These are phyloP conservation scores for Galaxea fascicularis DNA, from an alignment of 92 coral and sea anemone species.

Conservation along the genomic window DNA sequence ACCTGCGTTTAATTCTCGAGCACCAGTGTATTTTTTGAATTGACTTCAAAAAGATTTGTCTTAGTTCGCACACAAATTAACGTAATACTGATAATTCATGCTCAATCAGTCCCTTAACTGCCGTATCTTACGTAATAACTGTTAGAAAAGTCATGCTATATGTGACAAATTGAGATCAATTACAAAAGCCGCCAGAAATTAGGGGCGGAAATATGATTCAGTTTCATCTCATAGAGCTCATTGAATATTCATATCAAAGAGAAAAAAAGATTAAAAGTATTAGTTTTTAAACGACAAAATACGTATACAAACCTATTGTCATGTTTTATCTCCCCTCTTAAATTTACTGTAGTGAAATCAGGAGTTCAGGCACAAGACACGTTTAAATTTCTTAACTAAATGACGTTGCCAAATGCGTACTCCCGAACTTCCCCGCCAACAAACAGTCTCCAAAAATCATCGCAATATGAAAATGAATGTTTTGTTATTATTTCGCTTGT, in stretches of 20 bases:
- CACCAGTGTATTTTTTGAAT: neutral
- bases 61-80: neutral
- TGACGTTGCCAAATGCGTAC: neutral
- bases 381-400: neutral
- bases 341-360: no score
- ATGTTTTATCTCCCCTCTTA: neutral
- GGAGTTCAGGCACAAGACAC: neutral
- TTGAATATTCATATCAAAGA: neutral
- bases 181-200: neutral
- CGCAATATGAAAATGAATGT: neutral
- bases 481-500: neutral
- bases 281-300: neutral
- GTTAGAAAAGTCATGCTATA: neutral
- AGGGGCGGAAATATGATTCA: neutral
- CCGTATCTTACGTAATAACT: constrained; percentile 5
- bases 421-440: neutral
- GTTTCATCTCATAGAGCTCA: neutral
- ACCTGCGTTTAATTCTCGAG: neutral
- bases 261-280: neutral
- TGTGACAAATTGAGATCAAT: neutral
- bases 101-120: neutral
- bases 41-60: neutral
- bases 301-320: neutral
- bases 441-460: neutral
- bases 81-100: neutral